phyloP scores from a whole-genome alignment of 2,888 invertebrate species.

The Ichneumoninae sp. region DNA sequence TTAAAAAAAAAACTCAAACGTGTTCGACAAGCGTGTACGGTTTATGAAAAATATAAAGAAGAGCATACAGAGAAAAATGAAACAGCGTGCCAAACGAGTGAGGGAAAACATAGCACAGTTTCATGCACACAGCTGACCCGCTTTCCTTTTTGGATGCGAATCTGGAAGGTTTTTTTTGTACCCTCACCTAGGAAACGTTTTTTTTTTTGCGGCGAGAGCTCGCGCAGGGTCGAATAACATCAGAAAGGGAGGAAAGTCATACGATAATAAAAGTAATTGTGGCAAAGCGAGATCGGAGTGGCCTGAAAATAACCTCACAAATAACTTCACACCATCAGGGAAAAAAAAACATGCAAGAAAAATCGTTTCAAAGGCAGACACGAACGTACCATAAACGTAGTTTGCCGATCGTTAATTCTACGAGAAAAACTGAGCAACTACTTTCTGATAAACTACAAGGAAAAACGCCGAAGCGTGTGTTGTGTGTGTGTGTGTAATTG shows the following conservation, averaged over 20 bases:
- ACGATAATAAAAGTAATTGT: neutral
- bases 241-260: neutral
- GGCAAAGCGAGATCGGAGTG: neutral
- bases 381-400: slow-evolving; percentile 39
- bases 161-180: slow-evolving; percentile 7
- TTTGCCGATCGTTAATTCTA: slow-evolving; percentile 1
- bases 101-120: slow-evolving; percentile 33
- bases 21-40: slow-evolving; percentile 55
- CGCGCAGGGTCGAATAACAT: neutral
- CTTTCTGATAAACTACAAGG: slow-evolving; percentile 34
- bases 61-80: slow-evolving; percentile 20
- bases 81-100: slow-evolving; percentile 24
- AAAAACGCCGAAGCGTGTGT: slow-evolving; percentile 40
- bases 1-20: slow-evolving; percentile 32
- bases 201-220: neutral
- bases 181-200: slow-evolving; percentile 10
- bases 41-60: slow-evolving; percentile 21
- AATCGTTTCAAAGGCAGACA: slow-evolving; percentile 15
- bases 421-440: slow-evolving; percentile 3
- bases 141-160: slow-evolving; percentile 1
- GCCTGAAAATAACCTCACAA: neutral
- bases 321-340: neutral
- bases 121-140: slow-evolving; percentile 34
- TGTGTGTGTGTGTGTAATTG: slow-evolving; percentile 14
- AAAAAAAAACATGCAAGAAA: slow-evolving; percentile 31